These are phyloP conservation scores for Tribolium madens DNA, from an alignment of 1,140 invertebrate genomes.

Conservation along the genomic window DNA sequence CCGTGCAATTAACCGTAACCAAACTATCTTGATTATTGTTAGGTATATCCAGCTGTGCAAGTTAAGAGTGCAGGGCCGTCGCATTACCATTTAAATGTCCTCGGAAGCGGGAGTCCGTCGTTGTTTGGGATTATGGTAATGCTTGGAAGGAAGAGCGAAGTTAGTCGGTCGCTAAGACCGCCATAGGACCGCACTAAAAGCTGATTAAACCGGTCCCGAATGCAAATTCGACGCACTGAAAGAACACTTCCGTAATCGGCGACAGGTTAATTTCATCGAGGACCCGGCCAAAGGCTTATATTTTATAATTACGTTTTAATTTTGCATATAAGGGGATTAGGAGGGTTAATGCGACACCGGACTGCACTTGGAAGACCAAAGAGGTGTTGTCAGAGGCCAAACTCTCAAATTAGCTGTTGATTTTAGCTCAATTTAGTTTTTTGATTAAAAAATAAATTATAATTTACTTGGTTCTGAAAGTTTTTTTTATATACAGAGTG, in stretches of 20 bases:
- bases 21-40: constrained; percentile 55
- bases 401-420: no score
- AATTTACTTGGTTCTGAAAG: no score
- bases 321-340: constrained; percentile 51
- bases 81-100: constrained; percentile 55
- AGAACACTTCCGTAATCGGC: constrained; percentile 54
- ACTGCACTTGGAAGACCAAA: not conserved
- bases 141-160: constrained; percentile 47
- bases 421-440: no score
- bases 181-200: constrained; percentile 49
- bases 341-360: not conserved
- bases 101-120: constrained; percentile 21
- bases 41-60: constrained; percentile 15
- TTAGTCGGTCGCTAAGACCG: constrained; percentile 48
- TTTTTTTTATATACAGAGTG: no score
- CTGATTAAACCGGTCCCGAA: constrained; percentile 53
- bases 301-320: constrained; percentile 56
- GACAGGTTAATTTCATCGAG: constrained; percentile 50
- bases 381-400: no score
- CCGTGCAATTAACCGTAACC: constrained; percentile 48
- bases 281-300: constrained; percentile 22
- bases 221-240: constrained; percentile 51
- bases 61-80: constrained; percentile 24
- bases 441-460: no score
- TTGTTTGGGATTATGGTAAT: constrained; percentile 54